Evolutionary conservation across 2,888 invertebrate species (phyloP).

Genomic region (Druceiella hillmani): DNA sequence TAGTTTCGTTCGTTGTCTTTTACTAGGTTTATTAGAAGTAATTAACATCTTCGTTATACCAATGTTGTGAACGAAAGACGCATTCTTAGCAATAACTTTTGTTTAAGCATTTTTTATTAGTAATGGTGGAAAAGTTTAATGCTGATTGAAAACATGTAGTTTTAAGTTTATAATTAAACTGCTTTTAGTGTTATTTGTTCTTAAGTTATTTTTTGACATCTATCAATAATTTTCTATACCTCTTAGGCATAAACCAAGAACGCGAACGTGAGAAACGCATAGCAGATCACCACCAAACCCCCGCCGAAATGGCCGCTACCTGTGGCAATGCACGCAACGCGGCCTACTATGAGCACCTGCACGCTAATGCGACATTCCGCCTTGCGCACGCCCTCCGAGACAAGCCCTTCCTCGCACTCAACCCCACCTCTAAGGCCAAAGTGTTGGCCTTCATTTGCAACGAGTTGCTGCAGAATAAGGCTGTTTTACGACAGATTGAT

Average conservation of each 20-base stretch:
- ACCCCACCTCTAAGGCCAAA: slow-evolving; percentile 77
- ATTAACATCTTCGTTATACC: no score
- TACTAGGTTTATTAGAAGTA: no score
- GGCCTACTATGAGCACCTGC: slow-evolving; percentile 71
- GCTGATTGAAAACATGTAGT: no score
- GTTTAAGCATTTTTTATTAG: no score
- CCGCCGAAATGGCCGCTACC: slow-evolving; percentile 59
- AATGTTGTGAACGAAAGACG: no score
- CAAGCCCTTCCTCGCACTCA: slow-evolving; percentile 79
- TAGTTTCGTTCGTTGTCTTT: no score
- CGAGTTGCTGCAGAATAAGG: slow-evolving; percentile 89
- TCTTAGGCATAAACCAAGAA: slow-evolving; percentile 68
- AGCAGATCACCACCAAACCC: slow-evolving; percentile 77
- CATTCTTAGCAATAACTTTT: no score
- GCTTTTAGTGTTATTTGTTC: no score
- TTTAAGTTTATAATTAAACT: no score
- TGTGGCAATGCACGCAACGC: slow-evolving; percentile 69
- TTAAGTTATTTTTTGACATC: no score
- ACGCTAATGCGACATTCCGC: slow-evolving; percentile 67
- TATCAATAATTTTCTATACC: no score
- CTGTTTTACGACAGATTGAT: slow-evolving; percentile 86
- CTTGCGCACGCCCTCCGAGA: slow-evolving; percentile 64
- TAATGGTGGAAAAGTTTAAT: no score
- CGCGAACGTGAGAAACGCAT: slow-evolving; percentile 74
- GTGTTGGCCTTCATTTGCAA: slow-evolving; percentile 91